Evolutionary conservation across 2,797 vertebrate species (phyloP), one percentile per base, ranked within the genome.

Genomic region (Chaetophractus vellerosus): DNA sequence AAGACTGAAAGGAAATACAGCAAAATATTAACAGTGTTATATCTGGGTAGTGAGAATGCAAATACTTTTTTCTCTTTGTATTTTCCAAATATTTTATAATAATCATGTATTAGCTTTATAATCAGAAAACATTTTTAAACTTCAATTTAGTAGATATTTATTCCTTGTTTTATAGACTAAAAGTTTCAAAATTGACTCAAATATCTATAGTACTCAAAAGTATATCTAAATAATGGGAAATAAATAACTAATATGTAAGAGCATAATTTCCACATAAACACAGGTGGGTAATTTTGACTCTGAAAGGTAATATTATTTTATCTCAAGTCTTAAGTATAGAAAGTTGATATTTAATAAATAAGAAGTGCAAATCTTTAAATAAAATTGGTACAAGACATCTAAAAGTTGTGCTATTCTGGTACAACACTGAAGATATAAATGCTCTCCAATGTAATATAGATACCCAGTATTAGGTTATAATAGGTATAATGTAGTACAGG

Each of bases 351-450:
- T 93, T 94, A 95, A 85, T 96, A 95, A 97, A 85, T 95, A 96
- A 97, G 85, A 96, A 97, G 96, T 57, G 68, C 36, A 96, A 96
- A 94, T 95, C 24, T 96, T 86, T 96, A 95, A 97, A 95, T 95
- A 96, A 94, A 94, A 90, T 52, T 94, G 96, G 97, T 96, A 93
- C 96, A 96, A 96, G 95, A 96, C 94, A 95, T 96, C 96, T 95
- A 96, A 94, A 96, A 96, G 80, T 95, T 97, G 95, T 97, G 96
- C 96, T 97, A 72, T 72, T 96, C 74, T 41, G 90, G 80, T 9
- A 33, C 96, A 88, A 86, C 88, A 96, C 1, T 96, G 88, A 94
- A 96, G 96, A 96, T 64, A 93, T 31, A 91, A 96, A 92, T 9
- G 33, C 18, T 96, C 78, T 81, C 88, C 95, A 90, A 64, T 89